Base-by-base conservation (phyloP, 2,113 vertebrate species). In the Chaetodon trifascialis region DNA sequence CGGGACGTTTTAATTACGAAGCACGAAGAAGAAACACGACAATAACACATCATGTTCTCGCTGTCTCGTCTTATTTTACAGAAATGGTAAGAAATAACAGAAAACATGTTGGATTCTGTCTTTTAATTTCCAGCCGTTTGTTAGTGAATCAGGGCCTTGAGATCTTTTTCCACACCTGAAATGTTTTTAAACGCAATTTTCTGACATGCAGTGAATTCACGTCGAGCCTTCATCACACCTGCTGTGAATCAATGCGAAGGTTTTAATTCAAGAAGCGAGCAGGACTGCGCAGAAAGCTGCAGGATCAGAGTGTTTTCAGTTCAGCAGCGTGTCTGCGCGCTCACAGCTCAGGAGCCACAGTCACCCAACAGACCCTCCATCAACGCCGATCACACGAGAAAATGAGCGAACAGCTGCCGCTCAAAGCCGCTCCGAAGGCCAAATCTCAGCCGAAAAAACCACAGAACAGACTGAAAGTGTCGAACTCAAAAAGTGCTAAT, bases 31-130 rank as follows among this genome's bases (percentile, higher is more conserved):
- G 30, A 49, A 49, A 47, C 46, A 62, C 3, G 54, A 40, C 30
- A n/a, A 56, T 10, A 16, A 10, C 0, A 8, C 0, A 14, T 0
- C 0, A 14, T 3, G 4, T 17, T 1, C 2, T 25, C 9, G 0
- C 19, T 6, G 3, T 5, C 6, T n/a, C 51, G 30, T 30, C 30
- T 30, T 30, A 30, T 72, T 30, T 10, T 30, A 36, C 6, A 44
- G 25, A 21, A 14, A 25, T 17, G 51, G 15, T 42, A 6, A 10
- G 1, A 21, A 65, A 66, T 40, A 30, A 30, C 2, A 30, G 34
- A 12, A 49, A 42, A 63, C 12, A 9, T 6, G 7, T 60, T 3
- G 1, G 12, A 40, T 47, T 21, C 8, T 40, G 8, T 40, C 38
- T 40, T 40, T 40, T 40, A 8, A 40, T 40, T 40, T 4, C 30